Conservation (phyloP, 2,888 invertebrate genomes). For the Halictus quadricinctus region DNA sequence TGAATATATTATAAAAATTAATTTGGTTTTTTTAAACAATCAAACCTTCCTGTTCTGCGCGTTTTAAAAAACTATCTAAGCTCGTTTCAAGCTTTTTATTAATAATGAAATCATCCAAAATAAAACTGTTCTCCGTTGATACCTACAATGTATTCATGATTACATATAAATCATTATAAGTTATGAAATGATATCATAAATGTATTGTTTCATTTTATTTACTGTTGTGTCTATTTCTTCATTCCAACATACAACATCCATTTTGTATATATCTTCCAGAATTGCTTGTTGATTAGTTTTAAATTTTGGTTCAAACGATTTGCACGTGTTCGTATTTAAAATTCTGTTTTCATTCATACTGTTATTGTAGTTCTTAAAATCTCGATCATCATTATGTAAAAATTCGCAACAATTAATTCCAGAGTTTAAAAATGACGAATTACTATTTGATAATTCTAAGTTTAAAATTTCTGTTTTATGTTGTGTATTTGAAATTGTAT, state of each 20-base stretch:
- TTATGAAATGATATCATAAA: conserved; percentile 6
- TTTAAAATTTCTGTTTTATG: conserved; percentile 27
- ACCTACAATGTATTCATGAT: conserved; percentile 28
- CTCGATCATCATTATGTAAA: conserved; percentile 10
- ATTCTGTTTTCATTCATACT: conserved; percentile 23
- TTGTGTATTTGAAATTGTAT: conserved; percentile 9
- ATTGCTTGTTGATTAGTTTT: conserved; percentile 65
- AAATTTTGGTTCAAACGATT: conserved; percentile 31
- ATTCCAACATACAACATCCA: conserved; percentile 68
- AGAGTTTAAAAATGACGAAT: neutral
- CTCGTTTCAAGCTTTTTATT: conserved; percentile 66
- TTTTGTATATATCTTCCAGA: conserved; percentile 72
- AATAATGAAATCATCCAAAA: conserved; percentile 57
- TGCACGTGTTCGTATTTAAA: conserved; percentile 2
- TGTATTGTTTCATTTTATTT: conserved; percentile 22
- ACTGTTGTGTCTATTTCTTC: conserved; percentile 43
- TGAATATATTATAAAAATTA: conserved; percentile 32
- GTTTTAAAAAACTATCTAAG: conserved; percentile 68
- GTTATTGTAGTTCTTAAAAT: conserved; percentile 46
- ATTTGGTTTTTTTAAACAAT: conserved; percentile 42
- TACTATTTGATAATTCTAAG: conserved; percentile 1
- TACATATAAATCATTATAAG: conserved; percentile 2
- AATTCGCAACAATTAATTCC: conserved; percentile 20
- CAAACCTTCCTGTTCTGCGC: conserved; percentile 57
- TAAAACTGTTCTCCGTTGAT: conserved; percentile 9